phyloP scores from a whole-genome alignment of 2,888 invertebrate species.

The Mellilla xanthometata region DNA sequence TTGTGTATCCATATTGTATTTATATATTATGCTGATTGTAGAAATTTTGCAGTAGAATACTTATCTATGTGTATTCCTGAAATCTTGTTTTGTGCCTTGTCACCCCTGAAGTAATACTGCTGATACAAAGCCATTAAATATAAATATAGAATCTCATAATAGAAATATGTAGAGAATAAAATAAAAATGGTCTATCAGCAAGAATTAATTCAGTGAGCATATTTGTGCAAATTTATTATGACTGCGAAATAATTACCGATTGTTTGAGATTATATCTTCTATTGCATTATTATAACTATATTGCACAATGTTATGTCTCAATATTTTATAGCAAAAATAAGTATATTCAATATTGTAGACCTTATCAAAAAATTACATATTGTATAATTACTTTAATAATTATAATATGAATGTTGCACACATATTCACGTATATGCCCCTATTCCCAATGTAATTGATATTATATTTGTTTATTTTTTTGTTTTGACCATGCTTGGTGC shows the following conservation, averaged over 20 bases:
- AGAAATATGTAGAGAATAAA: constrained; percentile 32
- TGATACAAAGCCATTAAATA: constrained; percentile 34
- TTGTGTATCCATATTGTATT: no score
- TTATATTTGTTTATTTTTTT: constrained; percentile 13
- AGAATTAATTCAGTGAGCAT: constrained; percentile 55
- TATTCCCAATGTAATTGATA: background rate
- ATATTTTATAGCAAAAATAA: constrained; percentile 74
- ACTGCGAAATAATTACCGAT: constrained; percentile 68
- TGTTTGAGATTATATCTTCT: constrained; percentile 68
- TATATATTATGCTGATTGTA: constrained; percentile 9
- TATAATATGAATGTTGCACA: constrained; percentile 15
- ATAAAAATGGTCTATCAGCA: constrained; percentile 38
- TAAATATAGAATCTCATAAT: constrained; percentile 32
- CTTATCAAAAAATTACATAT: constrained; percentile 27
- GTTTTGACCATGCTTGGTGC: constrained; percentile 60
- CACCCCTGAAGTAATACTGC: constrained; percentile 53
- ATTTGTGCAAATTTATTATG: constrained; percentile 71
- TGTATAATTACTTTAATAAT: background rate
- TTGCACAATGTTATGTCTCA: constrained; percentile 80
- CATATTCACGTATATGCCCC: constrained; percentile 13
- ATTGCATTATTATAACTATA: constrained; percentile 67
- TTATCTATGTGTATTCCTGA: constrained; percentile 8
- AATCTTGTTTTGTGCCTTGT: constrained; percentile 74
- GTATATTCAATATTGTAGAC: constrained; percentile 55
- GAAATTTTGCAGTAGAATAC: constrained; percentile 18